Evolutionary conservation across 2,113 vertebrate species (phyloP).

Genomic region (Tychaedon coryphoeus): DNA sequence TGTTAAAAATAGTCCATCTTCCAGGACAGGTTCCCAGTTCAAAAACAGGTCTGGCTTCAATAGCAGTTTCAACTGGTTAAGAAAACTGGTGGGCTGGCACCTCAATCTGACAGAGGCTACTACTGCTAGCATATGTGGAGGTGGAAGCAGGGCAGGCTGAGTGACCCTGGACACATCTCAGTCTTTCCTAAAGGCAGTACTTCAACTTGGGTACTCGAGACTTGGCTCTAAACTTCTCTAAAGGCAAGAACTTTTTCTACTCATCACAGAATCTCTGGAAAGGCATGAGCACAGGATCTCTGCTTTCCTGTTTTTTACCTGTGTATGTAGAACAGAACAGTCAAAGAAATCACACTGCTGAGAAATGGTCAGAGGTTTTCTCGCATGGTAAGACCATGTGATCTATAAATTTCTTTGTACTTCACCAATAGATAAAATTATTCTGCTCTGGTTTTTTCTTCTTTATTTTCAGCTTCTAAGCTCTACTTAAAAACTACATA

Average conservation of each 20-base stretch:
- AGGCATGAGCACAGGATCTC: background rate
- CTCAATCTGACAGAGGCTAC: background rate
- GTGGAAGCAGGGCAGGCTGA: background rate
- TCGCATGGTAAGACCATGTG: background rate
- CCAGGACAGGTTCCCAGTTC: background rate
- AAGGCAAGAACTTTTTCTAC: background rate
- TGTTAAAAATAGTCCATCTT: background rate
- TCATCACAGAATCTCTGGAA: background rate
- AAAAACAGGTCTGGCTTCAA: background rate
- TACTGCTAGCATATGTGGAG: background rate
- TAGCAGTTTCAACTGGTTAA: background rate
- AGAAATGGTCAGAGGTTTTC: background rate
- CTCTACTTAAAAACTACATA: background rate
- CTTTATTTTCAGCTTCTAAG: background rate
- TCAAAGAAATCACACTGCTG: background rate
- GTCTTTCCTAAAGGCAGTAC: rapidly evolving
- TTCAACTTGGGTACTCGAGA: too few relatives aligned
- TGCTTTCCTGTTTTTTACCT: background rate
- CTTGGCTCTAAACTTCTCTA: background rate
- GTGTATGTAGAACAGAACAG: background rate
- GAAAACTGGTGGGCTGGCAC: background rate
- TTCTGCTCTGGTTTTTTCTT: background rate
- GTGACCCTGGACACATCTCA: background rate
- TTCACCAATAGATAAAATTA: background rate
- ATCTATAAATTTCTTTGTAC: background rate